These are phyloP conservation scores for Babylonia areolata DNA, from an alignment of 1,140 invertebrate species.

Conservation along the genomic window DNA sequence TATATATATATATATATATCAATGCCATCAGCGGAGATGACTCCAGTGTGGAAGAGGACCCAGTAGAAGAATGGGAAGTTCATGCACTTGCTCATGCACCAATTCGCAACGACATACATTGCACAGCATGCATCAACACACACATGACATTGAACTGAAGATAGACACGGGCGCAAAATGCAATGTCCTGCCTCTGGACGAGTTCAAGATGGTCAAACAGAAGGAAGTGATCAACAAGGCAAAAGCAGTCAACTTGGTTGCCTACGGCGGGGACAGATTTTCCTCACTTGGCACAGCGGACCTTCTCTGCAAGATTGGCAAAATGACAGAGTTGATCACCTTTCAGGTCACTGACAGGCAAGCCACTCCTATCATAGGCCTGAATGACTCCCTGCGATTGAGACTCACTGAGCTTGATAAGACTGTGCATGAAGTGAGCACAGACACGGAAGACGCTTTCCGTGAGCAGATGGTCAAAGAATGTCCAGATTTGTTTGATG, in stretches of 20 bases:
- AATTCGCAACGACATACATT: not conserved
- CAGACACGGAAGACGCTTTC: not conserved
- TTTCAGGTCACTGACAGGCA: constrained; percentile 12
- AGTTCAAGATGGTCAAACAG: constrained; percentile 12
- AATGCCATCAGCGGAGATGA: too few relatives aligned
- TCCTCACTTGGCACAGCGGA: not conserved
- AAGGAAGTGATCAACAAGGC: constrained; percentile 51
- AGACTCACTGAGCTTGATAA: not conserved
- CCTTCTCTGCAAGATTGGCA: not conserved
- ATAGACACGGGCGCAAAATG: not conserved
- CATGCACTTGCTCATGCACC: too few relatives aligned
- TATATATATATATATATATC: too few relatives aligned
- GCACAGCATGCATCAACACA: not conserved
- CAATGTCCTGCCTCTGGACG: not conserved
- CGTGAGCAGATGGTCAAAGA: constrained; percentile 25
- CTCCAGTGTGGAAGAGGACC: too few relatives aligned
- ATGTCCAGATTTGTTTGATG: constrained; percentile 51
- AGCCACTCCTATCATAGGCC: not conserved
- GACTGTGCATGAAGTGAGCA: not conserved
- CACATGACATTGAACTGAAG: not conserved
- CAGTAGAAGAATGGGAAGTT: too few relatives aligned
- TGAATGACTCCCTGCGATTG: not conserved
- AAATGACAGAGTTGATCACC: not conserved
- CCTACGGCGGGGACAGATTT: not conserved
- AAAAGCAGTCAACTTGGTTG: not conserved